phyloP scores from a whole-genome alignment of 2,797 vertebrate species.

The Sandelia bainsii region DNA sequence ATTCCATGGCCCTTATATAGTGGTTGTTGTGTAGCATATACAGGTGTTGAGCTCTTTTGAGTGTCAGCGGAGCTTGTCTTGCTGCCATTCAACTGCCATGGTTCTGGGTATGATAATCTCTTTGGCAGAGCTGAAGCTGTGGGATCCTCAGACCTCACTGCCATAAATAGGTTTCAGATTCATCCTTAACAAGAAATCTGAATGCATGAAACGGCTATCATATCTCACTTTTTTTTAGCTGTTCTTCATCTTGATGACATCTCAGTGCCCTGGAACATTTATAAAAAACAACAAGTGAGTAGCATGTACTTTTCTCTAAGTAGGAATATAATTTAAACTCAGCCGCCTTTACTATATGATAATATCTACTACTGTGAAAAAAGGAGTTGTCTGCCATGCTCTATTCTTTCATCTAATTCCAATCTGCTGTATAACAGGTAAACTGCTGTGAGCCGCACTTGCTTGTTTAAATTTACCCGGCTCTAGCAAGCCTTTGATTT shows the following conservation, averaged over 20 bases:
- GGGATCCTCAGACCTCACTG: conserved; percentile 67
- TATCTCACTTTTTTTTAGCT: conserved; percentile 38
- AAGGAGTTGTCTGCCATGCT: conserved; percentile 81
- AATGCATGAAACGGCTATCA: conserved; percentile 53
- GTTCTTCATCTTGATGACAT: conserved; percentile 73
- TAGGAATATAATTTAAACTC: conserved; percentile 76
- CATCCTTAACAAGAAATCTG: conserved; percentile 70
- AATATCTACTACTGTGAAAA: conserved; percentile 72
- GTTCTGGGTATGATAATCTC: conserved; percentile 74
- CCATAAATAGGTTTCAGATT: conserved; percentile 71
- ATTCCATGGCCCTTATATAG: conserved; percentile 48
- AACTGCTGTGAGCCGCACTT: conserved; percentile 93
- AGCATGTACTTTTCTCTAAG: conserved; percentile 51
- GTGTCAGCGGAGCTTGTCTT: conserved; percentile 72
- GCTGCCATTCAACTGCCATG: conserved; percentile 62
- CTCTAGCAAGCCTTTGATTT: conserved; percentile 93
- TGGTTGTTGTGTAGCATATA: conserved; percentile 52
- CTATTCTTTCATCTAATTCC: conserved; percentile 87
- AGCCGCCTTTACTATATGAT: conserved; percentile 75
- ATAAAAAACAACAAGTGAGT: conserved; percentile 50
- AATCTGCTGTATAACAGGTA: conserved; percentile 90
- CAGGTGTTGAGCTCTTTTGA: conserved; percentile 79
- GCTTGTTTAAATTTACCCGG: conserved; percentile 95
- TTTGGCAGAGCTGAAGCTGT: conserved; percentile 69
- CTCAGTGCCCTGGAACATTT: conserved; percentile 54